Percentiles rank a stretch among this genome's conserved stretches.
Conservation (phyloP, 2,797 vertebrate species). For the Neosilurus mollespiculum region DNA sequence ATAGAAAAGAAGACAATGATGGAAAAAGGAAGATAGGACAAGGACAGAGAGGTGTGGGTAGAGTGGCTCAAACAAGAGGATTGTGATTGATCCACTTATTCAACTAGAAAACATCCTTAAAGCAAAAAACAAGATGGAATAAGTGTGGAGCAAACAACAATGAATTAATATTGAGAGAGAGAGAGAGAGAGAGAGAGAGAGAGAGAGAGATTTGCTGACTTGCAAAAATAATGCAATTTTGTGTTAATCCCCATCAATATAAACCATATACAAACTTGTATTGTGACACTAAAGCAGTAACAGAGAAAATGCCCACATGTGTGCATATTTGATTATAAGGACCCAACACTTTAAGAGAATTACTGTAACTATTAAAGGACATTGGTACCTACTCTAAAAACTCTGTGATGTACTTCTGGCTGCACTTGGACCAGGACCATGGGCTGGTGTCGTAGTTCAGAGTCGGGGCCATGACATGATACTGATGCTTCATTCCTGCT, state of each 20-base stretch:
- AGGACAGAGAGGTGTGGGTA: conserved; percentile 7
- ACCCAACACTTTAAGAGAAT: not conserved
- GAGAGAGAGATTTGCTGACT: not conserved
- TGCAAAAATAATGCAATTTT: not conserved
- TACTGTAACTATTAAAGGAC: not conserved
- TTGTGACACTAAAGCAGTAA: not conserved
- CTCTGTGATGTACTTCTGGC: conserved; percentile 96
- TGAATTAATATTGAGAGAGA: not conserved
- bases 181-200: not conserved
- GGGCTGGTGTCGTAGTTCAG: conserved; percentile 95
- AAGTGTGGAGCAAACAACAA: not conserved
- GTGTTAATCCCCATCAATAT: not conserved
- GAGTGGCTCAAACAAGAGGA: conserved; percentile 13
- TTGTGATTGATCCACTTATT: conserved; percentile 1
- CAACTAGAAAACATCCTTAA: conserved; percentile 4
- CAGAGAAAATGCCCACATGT: too few species aligned
- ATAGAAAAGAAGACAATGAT: conserved; percentile 39
- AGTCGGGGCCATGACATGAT: conserved; percentile 95
- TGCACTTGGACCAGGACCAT: conserved; percentile 98
- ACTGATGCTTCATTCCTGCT: conserved; percentile 87
- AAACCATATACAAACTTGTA: not conserved
- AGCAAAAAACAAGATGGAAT: conserved; percentile 11
- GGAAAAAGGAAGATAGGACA: conserved; percentile 7
- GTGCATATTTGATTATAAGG: not conserved
- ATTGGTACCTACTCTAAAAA: conserved; percentile 90